Percentiles rank a stretch among this genome's conserved stretches.
Conservation (phyloP, 2,888 invertebrate genomes). For the Caenorhabditis sp. region DNA sequence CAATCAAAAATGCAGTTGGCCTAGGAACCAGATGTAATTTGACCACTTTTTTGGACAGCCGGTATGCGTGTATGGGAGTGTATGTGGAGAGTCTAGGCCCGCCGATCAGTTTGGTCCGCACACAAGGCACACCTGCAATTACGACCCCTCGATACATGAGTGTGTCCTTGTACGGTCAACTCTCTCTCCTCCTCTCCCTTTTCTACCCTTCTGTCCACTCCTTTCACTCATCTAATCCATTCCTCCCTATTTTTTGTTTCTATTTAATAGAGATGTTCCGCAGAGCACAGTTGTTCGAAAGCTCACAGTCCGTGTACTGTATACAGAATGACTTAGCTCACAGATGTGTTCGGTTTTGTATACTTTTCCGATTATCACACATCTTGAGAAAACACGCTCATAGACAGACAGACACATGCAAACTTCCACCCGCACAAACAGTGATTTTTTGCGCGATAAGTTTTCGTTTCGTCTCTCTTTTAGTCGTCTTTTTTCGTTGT, state of each 20-base stretch:
- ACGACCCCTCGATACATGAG: slow-evolving; percentile 41
- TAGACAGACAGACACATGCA: slow-evolving; percentile 12
- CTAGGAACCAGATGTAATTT: slow-evolving; percentile 32
- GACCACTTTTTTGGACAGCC: slow-evolving; percentile 13
- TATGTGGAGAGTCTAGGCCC: too few relatives aligned
- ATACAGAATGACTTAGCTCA: slow-evolving; percentile 1
- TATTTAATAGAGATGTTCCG: not conserved
- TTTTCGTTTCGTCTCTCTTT: slow-evolving; percentile 23
- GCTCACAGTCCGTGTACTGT: too few relatives aligned
- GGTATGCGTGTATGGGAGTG: not conserved
- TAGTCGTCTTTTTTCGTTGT: slow-evolving; percentile 28
- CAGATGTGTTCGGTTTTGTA: slow-evolving; percentile 23
- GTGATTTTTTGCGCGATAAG: slow-evolving; percentile 51
- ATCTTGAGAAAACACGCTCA: slow-evolving; percentile 52
- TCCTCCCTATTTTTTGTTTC: slow-evolving; percentile 18
- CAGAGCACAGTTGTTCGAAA: slow-evolving; percentile 13
- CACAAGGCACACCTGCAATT: slow-evolving; percentile 62
- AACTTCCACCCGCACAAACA: slow-evolving; percentile 13
- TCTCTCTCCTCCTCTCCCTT: slow-evolving; percentile 25
- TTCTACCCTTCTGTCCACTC: slow-evolving; percentile 13
- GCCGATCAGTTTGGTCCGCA: slow-evolving; percentile 30
- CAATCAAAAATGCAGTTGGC: too few relatives aligned
- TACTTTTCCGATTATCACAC: slow-evolving; percentile 46
- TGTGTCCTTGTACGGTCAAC: slow-evolving; percentile 58
- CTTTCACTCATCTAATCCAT: slow-evolving; percentile 55